A percentile compares a stretch with the other conserved stretches of the same genome.
phyloP scores from a whole-genome alignment of 2,113 vertebrate species.

The Oreocharis arfaki region DNA sequence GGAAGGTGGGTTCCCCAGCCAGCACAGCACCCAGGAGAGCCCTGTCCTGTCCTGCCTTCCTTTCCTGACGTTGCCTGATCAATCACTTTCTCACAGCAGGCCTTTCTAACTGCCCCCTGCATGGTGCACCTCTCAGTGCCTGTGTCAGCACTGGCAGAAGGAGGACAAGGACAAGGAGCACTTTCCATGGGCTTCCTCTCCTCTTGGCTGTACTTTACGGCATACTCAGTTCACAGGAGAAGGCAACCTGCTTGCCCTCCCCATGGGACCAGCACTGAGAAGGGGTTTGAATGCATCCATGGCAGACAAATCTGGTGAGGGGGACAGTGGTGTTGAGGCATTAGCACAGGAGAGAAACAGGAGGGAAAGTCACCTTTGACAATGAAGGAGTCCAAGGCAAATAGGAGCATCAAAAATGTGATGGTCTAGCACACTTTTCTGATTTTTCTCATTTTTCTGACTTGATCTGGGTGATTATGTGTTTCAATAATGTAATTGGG shows the following conservation, averaged over 20 bases:
- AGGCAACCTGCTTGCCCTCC: neutral
- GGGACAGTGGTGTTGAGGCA: neutral
- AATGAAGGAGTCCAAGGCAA: neutral
- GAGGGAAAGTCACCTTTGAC: neutral
- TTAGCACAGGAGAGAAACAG: neutral
- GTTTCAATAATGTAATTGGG: neutral
- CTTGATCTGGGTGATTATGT: neutral
- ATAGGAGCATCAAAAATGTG: neutral
- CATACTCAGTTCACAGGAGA: neutral
- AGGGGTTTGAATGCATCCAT: neutral
- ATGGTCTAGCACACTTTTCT: neutral
- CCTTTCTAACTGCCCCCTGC: neutral
- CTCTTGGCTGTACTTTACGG: neutral
- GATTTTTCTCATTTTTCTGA: neutral
- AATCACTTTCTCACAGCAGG: neutral
- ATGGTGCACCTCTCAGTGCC: neutral
- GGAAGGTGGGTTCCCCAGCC: neutral
- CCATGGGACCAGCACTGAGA: neutral
- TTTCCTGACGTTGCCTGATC: accelerated
- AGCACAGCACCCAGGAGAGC: accelerated
- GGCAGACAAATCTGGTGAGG: neutral
- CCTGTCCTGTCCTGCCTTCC: neutral
- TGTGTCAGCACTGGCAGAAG: neutral
- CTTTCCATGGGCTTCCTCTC: neutral
- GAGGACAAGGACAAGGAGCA: neutral